A percentile compares a stretch with the other conserved stretches of the same genome.
phyloP scores from a whole-genome alignment of 1,140 invertebrate genomes.

The Ladona fulva region DNA sequence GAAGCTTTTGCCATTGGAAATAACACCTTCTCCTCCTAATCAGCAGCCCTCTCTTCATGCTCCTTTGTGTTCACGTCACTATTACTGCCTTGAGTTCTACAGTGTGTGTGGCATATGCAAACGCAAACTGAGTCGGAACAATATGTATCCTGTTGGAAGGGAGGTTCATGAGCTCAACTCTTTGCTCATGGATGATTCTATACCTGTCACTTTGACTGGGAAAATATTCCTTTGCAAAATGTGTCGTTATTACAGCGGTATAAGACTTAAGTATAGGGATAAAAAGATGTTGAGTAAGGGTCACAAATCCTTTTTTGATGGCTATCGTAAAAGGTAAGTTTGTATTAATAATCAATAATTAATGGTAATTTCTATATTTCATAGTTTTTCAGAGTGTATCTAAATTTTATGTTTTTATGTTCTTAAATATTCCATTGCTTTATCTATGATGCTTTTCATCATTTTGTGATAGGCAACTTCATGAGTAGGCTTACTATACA shows the following conservation, averaged over 20 bases:
- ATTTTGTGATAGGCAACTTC: too few relatives aligned
- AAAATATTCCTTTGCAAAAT: constrained; percentile 64
- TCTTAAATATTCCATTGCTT: too few relatives aligned
- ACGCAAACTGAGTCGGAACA: constrained; percentile 56
- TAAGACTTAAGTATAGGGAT: constrained; percentile 50
- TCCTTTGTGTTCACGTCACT: constrained; percentile 38
- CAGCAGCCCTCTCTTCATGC: constrained; percentile 34
- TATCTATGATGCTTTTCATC: too few relatives aligned
- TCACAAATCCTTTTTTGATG: constrained; percentile 49
- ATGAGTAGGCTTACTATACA: too few relatives aligned
- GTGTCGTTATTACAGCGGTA: constrained; percentile 62
- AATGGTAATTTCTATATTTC: too few relatives aligned
- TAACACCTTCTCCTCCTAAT: constrained; percentile 47
- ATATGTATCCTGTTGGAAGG: constrained; percentile 33
- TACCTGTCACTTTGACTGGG: constrained; percentile 52
- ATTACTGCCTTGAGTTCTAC: constrained; percentile 51
- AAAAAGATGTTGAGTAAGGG: constrained; percentile 37
- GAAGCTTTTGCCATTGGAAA: constrained; percentile 51
- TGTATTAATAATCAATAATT: too few relatives aligned
- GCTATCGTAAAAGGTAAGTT: constrained; percentile 55
- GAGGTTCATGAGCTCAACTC: constrained; percentile 59
- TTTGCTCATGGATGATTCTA: constrained; percentile 48
- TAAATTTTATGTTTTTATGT: too few relatives aligned
- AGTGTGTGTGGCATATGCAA: constrained; percentile 66
- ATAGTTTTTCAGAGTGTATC: too few relatives aligned